These are phyloP conservation scores for Holacanthella duospinosa DNA, from an alignment of 2,888 invertebrate genomes.

Conservation along the genomic window DNA sequence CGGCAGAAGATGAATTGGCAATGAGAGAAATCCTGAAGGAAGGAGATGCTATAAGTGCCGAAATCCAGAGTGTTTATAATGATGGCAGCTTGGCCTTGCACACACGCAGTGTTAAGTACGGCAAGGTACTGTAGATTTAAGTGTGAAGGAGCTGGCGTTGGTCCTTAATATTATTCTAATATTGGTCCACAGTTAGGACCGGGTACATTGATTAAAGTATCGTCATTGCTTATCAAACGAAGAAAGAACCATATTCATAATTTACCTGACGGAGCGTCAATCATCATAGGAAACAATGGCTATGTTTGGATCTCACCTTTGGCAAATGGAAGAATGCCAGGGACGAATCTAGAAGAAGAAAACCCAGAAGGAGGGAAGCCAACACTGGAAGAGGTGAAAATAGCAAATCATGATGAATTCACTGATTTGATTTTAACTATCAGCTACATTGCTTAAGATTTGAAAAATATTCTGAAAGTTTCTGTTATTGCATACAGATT, in stretches of 20 bases:
- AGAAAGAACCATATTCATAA: constrained; percentile 94
- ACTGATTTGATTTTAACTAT: not conserved
- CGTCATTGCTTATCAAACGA: constrained; percentile 79
- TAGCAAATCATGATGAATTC: no score
- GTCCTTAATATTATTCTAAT: not conserved
- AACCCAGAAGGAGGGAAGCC: constrained; percentile 59
- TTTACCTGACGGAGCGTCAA: constrained; percentile 76
- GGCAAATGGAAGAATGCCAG: constrained; percentile 35
- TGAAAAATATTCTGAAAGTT: no score
- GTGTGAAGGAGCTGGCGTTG: not conserved
- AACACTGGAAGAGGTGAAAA: constrained; percentile 55
- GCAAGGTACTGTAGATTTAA: constrained; percentile 56
- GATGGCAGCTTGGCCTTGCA: constrained; percentile 90
- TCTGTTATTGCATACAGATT: constrained; percentile 45
- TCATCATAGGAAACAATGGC: constrained; percentile 94
- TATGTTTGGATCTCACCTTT: constrained; percentile 50
- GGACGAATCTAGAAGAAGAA: constrained; percentile 44
- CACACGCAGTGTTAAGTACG: constrained; percentile 92
- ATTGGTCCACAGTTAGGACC: constrained; percentile 57
- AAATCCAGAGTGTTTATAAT: constrained; percentile 83
- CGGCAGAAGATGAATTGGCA: constrained; percentile 92
- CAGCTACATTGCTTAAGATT: no score
- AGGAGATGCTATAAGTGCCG: constrained; percentile 93
- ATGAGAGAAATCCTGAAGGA: constrained; percentile 91
- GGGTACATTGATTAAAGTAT: constrained; percentile 79